Conservation (phyloP, 2,113 vertebrate species). For the Nannospalax galili region DNA sequence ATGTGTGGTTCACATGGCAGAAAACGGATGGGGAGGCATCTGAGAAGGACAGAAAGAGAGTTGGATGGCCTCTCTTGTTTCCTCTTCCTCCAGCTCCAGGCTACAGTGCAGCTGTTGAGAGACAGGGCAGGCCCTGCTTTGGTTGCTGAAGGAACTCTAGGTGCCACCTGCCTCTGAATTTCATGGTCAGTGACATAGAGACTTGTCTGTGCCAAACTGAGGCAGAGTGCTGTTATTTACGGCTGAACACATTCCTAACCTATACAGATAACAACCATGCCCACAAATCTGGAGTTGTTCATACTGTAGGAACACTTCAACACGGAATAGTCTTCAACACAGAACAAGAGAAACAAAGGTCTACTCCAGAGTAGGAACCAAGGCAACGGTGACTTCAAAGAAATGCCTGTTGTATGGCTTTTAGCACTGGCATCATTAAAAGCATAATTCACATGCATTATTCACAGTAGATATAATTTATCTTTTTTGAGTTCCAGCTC, state of each 20-base stretch:
- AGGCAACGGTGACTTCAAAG: constrained; percentile 83
- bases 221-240: not conserved
- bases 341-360: constrained; percentile 73
- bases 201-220: not conserved
- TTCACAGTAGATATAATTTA: constrained; percentile 82
- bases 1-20: not conserved
- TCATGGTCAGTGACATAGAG: not conserved
- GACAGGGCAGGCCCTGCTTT: not conserved
- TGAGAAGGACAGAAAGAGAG: not conserved
- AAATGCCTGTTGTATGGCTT: constrained; percentile 84
- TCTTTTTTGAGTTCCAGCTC: constrained; percentile 83
- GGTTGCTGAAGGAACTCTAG: not conserved
- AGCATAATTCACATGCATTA: constrained; percentile 85
- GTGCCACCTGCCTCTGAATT: not conserved
- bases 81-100: not conserved
- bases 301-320: constrained; percentile 81
- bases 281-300: constrained; percentile 62
- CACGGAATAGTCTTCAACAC: constrained; percentile 82
- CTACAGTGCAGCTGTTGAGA: not conserved
- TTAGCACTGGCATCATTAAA: constrained; percentile 86
- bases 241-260: not conserved
- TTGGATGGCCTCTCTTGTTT: not conserved
- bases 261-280: not conserved
- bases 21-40: not conserved
- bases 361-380: constrained; percentile 84